Conservation (phyloP, 2,113 vertebrate species). For the Numida meleagris region DNA sequence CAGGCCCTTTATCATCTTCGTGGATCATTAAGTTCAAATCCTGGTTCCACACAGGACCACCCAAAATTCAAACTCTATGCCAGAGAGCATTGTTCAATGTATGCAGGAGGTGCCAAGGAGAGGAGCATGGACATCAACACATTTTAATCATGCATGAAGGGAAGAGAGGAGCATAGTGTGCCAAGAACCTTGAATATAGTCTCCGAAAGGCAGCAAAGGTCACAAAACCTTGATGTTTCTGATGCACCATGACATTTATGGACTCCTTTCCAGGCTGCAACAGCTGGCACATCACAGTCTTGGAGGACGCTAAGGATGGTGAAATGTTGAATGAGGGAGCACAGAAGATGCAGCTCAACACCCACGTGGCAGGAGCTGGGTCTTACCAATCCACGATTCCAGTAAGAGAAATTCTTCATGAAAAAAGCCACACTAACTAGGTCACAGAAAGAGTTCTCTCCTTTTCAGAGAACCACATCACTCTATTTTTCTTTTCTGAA, state of each 20-base stretch:
- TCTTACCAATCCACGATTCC: not conserved
- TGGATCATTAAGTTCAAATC: not conserved
- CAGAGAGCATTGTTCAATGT: not conserved
- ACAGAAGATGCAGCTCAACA: not conserved
- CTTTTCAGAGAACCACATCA: not conserved
- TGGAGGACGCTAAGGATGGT: not conserved
- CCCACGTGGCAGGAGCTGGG: not conserved
- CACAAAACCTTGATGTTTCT: not conserved
- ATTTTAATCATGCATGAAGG: fast-evolving
- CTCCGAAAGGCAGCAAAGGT: not conserved
- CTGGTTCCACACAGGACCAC: not conserved
- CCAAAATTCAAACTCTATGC: not conserved
- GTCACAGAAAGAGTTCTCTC: not conserved
- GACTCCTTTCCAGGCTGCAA: not conserved
- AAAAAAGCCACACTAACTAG: not conserved
- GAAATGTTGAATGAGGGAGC: not conserved
- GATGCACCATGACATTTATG: not conserved
- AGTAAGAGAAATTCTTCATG: not conserved
- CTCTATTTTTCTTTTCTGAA: not conserved
- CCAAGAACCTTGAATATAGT: not conserved
- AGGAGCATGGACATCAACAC: not conserved
- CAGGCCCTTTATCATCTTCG: no score
- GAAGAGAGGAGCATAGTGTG: fast-evolving
- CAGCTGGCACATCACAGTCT: not conserved
- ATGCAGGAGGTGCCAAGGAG: not conserved